Evolutionary conservation across 2,888 invertebrate genomes (phyloP).

Genomic region (Eledone cirrhosa): DNA sequence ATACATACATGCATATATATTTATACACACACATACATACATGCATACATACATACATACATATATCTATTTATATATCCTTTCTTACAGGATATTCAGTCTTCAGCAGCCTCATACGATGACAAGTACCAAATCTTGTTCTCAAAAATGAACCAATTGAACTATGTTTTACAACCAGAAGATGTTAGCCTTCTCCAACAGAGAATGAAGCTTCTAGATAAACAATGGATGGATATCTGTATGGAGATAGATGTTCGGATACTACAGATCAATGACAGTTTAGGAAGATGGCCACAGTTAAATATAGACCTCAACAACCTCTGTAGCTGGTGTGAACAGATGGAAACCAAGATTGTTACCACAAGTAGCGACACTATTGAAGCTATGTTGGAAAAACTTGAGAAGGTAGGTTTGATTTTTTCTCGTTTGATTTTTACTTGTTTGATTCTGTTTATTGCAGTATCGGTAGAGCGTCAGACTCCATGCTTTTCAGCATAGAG

Average conservation of each 20-base stretch:
- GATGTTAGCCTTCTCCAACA: slow-evolving; percentile 61
- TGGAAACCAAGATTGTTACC: slow-evolving; percentile 55
- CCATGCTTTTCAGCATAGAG: no score
- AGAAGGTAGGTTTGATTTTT: slow-evolving; percentile 48
- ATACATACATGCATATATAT: no score
- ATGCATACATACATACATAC: no score
- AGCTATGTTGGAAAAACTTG: slow-evolving; percentile 58
- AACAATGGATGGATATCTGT: slow-evolving; percentile 63
- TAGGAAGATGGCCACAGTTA: slow-evolving; percentile 56
- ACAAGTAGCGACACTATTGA: slow-evolving; percentile 60
- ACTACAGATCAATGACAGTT: slow-evolving; percentile 52
- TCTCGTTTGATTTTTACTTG: neutral
- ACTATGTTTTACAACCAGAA: slow-evolving; percentile 53
- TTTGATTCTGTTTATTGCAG: no score
- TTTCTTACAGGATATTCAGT: slow-evolving; percentile 54
- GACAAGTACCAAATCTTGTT: slow-evolving; percentile 53
- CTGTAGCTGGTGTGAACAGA: slow-evolving; percentile 55
- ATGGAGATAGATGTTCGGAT: slow-evolving; percentile 52
- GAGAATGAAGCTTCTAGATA: slow-evolving; percentile 60
- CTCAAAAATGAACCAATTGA: slow-evolving; percentile 49
- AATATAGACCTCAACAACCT: slow-evolving; percentile 50
- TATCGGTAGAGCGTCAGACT: no score
- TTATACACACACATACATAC: no score
- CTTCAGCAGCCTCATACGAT: slow-evolving; percentile 50
- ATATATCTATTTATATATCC: neutral